Percentiles rank a stretch among this genome's conserved stretches.
phyloP scores from a whole-genome alignment of 1,140 invertebrate genomes.

The Cherax quadricarinatus region DNA sequence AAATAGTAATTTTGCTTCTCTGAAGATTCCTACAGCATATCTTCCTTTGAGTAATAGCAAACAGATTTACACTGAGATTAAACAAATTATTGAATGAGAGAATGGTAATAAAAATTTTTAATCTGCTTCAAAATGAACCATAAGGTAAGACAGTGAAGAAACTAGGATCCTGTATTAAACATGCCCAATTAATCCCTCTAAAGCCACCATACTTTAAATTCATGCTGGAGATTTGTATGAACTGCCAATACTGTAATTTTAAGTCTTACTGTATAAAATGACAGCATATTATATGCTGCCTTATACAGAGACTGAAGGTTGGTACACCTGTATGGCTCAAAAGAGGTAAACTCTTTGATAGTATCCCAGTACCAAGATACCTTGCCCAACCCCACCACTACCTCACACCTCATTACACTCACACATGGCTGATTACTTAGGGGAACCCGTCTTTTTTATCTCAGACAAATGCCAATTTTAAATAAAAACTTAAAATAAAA shows the following conservation, averaged over 20 bases:
- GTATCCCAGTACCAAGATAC: background rate
- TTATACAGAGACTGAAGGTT: background rate
- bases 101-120: background rate
- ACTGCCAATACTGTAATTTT: too few species aligned
- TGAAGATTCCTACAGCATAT: background rate
- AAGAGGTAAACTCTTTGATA: slow-evolving; percentile 30
- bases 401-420: background rate
- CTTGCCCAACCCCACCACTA: background rate
- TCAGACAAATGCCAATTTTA: background rate
- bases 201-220: background rate
- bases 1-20: too few species aligned
- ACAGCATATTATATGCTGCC: too few species aligned
- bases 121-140: background rate
- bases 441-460: background rate
- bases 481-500: slow-evolving; percentile 6
- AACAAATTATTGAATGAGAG: background rate
- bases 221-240: background rate
- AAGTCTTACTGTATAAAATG: too few species aligned
- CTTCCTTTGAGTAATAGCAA: background rate
- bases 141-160: background rate
- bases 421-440: background rate
- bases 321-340: slow-evolving; percentile 37
- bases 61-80: background rate
- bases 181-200: background rate
- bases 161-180: background rate